A percentile compares a stretch with the other conserved stretches of the same genome.
These are phyloP conservation scores for Sabellastarte sp. DNA, from an alignment of 2,888 invertebrate genomes.

Conservation along the genomic window DNA sequence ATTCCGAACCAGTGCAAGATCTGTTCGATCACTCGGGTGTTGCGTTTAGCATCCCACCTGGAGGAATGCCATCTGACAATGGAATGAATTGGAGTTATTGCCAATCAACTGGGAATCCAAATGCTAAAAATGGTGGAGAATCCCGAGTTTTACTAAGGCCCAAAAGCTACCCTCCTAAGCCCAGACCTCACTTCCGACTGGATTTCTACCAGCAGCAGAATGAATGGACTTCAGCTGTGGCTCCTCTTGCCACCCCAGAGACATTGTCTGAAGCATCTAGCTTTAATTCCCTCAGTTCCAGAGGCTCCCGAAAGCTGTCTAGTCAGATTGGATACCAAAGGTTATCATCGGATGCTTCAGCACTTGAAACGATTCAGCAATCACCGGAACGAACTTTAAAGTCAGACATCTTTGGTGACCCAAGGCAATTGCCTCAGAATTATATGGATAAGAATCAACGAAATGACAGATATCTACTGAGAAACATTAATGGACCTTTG, in stretches of 20 bases:
- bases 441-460: no score
- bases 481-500: slow-evolving; percentile 5
- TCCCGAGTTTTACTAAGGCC: background rate
- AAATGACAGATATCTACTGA: no score
- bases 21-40: background rate
- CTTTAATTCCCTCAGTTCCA: slow-evolving; percentile 65
- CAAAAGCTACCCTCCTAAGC: slow-evolving; percentile 2
- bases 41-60: background rate
- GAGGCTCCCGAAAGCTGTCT: slow-evolving; percentile 11
- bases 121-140: background rate
- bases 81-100: background rate
- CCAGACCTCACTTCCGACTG: slow-evolving; percentile 11
- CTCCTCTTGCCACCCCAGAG: slow-evolving; percentile 80
- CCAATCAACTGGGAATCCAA: background rate
- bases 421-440: slow-evolving; percentile 8
- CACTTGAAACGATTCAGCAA: slow-evolving; percentile 40
- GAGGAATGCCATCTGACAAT: background rate
- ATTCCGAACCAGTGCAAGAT: background rate
- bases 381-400: slow-evolving; percentile 30
- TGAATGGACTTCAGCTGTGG: slow-evolving; percentile 49
- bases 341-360: slow-evolving; percentile 28
- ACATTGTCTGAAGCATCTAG: slow-evolving; percentile 77
- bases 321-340: slow-evolving; percentile 21
- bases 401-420: slow-evolving; percentile 14
- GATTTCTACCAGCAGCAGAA: slow-evolving; percentile 9